Conservation (phyloP, 2,797 vertebrate species). For the Cynodonichthys magdalenae region DNA sequence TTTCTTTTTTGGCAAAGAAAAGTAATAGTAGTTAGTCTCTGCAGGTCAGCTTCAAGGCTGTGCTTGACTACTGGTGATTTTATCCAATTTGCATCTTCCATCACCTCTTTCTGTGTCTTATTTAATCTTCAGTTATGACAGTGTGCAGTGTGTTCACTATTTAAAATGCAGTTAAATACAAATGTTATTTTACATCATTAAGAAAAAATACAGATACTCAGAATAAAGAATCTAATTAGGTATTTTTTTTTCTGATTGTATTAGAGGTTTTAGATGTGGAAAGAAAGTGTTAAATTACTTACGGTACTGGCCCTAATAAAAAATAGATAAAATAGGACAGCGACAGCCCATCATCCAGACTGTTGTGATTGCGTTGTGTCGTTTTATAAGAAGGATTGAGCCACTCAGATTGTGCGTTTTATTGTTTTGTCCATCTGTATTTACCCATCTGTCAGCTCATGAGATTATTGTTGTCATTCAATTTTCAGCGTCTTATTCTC, state of each 20-base stretch:
- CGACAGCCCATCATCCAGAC: conserved; percentile 64
- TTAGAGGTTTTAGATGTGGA: background rate
- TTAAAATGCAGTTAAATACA: too few species aligned
- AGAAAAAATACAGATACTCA: too few species aligned
- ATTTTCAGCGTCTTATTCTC: conserved; percentile 52
- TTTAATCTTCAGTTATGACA: too few species aligned
- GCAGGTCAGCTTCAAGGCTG: background rate
- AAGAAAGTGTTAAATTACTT: background rate
- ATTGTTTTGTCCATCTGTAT: conserved; percentile 69
- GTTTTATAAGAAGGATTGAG: conserved; percentile 61
- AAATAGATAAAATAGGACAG: conserved; percentile 16
- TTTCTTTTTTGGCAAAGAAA: background rate
- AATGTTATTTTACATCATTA: too few species aligned
- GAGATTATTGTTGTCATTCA: conserved; percentile 67
- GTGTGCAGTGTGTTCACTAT: too few species aligned
- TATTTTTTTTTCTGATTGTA: background rate
- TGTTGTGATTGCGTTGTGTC: conserved; percentile 58
- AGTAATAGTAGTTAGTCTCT: background rate
- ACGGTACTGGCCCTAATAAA: conserved; percentile 6
- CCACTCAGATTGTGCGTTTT: conserved; percentile 56
- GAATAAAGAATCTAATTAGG: too few species aligned
- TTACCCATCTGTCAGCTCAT: conserved; percentile 66
- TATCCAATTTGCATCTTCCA: background rate
- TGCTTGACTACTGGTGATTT: background rate
- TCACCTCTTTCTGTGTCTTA: too few species aligned